Base-by-base conservation (phyloP, 1,140 invertebrate genomes). In the Trypoxylus dichotomus region DNA sequence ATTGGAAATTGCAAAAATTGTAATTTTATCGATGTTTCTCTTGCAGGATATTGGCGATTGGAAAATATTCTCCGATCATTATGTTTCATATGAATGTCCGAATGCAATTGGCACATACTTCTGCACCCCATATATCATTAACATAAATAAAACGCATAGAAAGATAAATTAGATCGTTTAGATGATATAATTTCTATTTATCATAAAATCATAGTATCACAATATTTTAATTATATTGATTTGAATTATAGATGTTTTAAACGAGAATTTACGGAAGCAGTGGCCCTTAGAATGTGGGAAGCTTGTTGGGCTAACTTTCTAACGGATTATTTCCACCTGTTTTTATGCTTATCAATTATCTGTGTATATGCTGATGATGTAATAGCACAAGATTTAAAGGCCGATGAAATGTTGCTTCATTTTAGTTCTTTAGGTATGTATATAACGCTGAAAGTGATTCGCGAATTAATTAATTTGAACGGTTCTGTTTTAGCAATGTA, bases 271-370 rank as follows among this genome's bases (percentile, higher is more conserved):
- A 93, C 94, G 3, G 95, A 96, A 84, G 90, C 91, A 13, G 93
- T 95, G 63, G 94, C 95, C 0, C 89, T 97, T 3, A 89, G 92
- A 25, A 96, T 97, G 92, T 98, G 96, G 96, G 96, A 97, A 87
- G 93, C 95, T 0, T 98, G 96, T 85, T 98, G 96, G 96, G 93
- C 96, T 0, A 95, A 96, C 85, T 97, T 96, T 86, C 90, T 96
- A 84, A 97, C 96, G 0, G 94, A 97, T 85, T 96, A 97, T 84
- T 97, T 97, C 86, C 95, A 97, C 84, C 86, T 97, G 81, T 98
- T 97, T 86, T 90, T 97, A 13, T 96, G 95, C 83, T 89, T 96
- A 71, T 94, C 96, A 43, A 96, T 97, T 80, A 93, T 98, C 73
- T 93, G 93, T 71, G 94, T 97, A 74, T 98, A 98, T 84, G 95